Conservation (phyloP, 1,140 invertebrate species). For the Archivesica marissinica region DNA sequence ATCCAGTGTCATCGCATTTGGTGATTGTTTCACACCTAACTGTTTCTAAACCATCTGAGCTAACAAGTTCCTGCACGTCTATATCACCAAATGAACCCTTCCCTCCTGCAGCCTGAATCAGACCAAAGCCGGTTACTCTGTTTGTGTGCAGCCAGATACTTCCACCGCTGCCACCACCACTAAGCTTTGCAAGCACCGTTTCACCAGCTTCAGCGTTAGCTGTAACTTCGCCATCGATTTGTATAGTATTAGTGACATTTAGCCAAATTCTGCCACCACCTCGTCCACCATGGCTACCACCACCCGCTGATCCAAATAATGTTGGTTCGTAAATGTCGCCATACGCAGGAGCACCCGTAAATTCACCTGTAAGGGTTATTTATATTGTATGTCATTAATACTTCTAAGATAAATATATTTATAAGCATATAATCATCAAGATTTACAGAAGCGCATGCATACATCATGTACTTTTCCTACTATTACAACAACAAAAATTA, state of each 20-base stretch:
- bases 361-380: too few species aligned
- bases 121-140: conserved; percentile 71
- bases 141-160: conserved; percentile 74
- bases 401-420: too few species aligned
- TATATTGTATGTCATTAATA: too few species aligned
- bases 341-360: conserved; percentile 67
- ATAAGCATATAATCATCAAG: too few species aligned
- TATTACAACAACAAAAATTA: too few species aligned
- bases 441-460: too few species aligned
- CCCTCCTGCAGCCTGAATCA: conserved; percentile 67
- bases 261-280: conserved; percentile 77
- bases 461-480: too few species aligned
- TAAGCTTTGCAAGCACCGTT: conserved; percentile 19
- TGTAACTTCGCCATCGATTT: conserved; percentile 73
- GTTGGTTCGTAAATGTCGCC: conserved; percentile 73
- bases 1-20: conserved; percentile 23
- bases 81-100: conserved; percentile 54
- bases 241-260: conserved; percentile 75
- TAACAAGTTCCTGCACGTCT: conserved; percentile 31
- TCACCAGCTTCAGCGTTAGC: conserved; percentile 69
- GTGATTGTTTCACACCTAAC: conserved; percentile 30
- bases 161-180: conserved; percentile 76
- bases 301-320: conserved; percentile 74
- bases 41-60: conserved; percentile 35
- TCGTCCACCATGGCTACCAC: conserved; percentile 70